Conservation (phyloP, 2,113 vertebrate species). For the Campylomormyrus tamandua region DNA sequence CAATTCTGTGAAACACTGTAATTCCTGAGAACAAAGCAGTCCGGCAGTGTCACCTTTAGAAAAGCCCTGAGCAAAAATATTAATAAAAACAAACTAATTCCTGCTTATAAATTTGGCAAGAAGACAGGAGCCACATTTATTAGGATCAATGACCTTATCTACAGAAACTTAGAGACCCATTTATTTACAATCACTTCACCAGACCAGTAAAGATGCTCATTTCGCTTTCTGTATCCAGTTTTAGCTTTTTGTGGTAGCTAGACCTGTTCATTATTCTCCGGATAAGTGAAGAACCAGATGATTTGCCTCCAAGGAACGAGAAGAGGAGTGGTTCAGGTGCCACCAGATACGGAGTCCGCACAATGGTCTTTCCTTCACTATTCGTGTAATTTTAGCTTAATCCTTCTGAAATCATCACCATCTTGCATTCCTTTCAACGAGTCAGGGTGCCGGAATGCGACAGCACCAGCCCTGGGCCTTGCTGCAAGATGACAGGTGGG, state of each 20-base stretch:
- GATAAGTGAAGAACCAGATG: not conserved
- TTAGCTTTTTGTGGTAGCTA: not conserved
- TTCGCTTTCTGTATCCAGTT: not conserved
- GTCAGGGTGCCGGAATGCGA: slow-evolving; percentile 59
- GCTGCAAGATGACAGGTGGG: slow-evolving; percentile 20
- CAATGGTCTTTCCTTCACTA: not conserved
- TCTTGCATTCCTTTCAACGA: slow-evolving; percentile 25
- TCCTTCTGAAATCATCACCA: not conserved
- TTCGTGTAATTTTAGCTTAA: not conserved
- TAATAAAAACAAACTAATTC: not conserved
- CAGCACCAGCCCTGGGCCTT: slow-evolving; percentile 34
- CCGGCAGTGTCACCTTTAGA: not conserved
- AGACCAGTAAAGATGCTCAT: not conserved
- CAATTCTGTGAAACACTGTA: not conserved
- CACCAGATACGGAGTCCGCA: not conserved
- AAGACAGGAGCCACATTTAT: not conserved
- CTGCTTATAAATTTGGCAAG: not conserved
- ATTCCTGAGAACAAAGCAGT: not conserved
- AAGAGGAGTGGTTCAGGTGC: not conserved
- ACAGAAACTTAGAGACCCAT: not conserved
- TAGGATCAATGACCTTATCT: not conserved
- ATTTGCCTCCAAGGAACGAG: not conserved
- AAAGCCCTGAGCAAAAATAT: not conserved
- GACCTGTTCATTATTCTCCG: not conserved
- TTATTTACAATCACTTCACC: not conserved